Evolutionary conservation across 2,888 invertebrate species (phyloP), one percentile per base, ranked within the genome.

Genomic region (Onchidella celtica): DNA sequence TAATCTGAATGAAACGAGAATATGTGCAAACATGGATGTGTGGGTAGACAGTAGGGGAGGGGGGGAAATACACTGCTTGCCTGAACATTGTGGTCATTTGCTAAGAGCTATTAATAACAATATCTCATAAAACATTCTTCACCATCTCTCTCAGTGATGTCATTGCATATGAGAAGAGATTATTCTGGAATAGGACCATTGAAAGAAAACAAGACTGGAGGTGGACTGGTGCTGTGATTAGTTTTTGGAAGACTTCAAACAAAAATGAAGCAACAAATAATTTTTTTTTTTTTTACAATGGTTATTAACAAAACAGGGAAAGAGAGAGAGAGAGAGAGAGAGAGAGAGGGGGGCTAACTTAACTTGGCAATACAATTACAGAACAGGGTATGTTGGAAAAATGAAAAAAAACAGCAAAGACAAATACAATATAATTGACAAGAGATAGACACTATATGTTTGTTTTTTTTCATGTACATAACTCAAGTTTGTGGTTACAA

Each of bases 61-160:
- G 55, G 34, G 47, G 40, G 72, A 47, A 17, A 55, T 47, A 73
- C 55, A 79, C 29, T 24, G 47, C 55, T 72, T 65, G 65, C 72
- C 72, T 79, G 79, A 79, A 75, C 65, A 72, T 70, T 79, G 79
- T 72, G 72, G 79, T 79, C 72, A 70, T 77, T n/a, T 66, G 57
- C 77, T 57, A 47, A 47, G 68, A 68, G 66, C 34, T 59, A n/a
- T 65, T 11, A 27, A 24, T 29, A 9, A 32, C 17, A 59, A 24
- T 59, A 59, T 59, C 40, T 4, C 38, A 74, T 61, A 36, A 24
- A 38, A 36, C 65, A 27, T 63, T 75, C 40, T 38, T 63, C 65
- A 34, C 27, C 34, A 68, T 47, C 36, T 24, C 9, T n/a, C n/a
- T n/a, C n/a, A 69, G 57, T 72, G 38, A 57, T 36, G 38, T 61